A percentile compares a stretch with the other conserved stretches of the same genome.
phyloP scores from a whole-genome alignment of 2,113 vertebrate genomes.

The Boleophthalmus pectinirostris region DNA sequence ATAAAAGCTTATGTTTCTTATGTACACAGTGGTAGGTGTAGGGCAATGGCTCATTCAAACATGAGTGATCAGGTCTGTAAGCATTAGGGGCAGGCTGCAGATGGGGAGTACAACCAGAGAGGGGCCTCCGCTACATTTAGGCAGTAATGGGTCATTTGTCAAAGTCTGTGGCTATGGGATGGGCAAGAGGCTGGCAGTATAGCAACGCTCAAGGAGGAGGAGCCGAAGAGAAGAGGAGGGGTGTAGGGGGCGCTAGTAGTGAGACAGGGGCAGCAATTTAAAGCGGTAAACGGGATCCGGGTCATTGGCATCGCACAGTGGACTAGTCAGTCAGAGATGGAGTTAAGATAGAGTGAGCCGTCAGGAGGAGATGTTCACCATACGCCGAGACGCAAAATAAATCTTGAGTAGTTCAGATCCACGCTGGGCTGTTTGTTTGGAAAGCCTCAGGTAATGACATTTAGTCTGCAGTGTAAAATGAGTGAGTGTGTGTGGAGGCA shows the following conservation, averaged over 20 bases:
- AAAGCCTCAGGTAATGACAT: constrained; percentile 25
- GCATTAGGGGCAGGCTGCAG: constrained; percentile 52
- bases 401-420: constrained; percentile 14
- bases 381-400: constrained; percentile 18
- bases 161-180: constrained; percentile 46
- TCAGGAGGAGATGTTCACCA: constrained; percentile 9
- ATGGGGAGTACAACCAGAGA: constrained; percentile 15
- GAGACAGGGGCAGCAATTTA: constrained; percentile 56
- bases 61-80: constrained; percentile 65
- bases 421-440: constrained; percentile 47
- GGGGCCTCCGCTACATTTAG: constrained; percentile 37
- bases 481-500: not conserved
- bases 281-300: constrained; percentile 69
- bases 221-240: constrained; percentile 13
- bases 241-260: not conserved
- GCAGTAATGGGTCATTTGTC: constrained; percentile 61
- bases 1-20: constrained; percentile 40
- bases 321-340: constrained; percentile 67
- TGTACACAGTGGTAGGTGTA: constrained; percentile 17
- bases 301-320: constrained; percentile 74
- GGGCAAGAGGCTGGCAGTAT: constrained; percentile 50
- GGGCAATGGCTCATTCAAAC: constrained; percentile 34
- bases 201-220: constrained; percentile 27
- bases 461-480: constrained; percentile 8
- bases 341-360: constrained; percentile 21